These are phyloP conservation scores for Mus pahari DNA, from an alignment of 2,113 vertebrate genomes.

Conservation along the genomic window DNA sequence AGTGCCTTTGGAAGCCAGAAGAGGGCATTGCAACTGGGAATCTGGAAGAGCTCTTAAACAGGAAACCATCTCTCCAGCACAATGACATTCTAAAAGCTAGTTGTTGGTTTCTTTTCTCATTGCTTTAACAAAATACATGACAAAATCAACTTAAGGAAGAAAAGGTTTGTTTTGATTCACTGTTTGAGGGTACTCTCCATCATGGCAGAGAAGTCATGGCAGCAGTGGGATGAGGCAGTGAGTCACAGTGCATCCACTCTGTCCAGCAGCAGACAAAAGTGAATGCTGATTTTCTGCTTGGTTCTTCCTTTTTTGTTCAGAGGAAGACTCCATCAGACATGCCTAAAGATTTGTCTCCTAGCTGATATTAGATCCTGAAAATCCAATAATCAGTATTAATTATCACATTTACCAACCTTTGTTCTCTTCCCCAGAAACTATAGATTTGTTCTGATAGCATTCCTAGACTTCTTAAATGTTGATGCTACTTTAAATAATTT, in stretches of 20 bases:
- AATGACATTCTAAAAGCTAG: not conserved
- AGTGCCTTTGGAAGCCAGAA: too few species aligned
- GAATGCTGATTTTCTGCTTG: not conserved
- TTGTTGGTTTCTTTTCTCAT: not conserved
- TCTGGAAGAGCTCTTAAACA: not conserved
- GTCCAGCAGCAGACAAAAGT: not conserved
- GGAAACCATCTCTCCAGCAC: not conserved
- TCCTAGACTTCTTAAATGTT: slow-evolving; percentile 6
- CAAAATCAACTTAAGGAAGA: not conserved
- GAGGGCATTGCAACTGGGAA: not conserved
- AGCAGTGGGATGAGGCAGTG: too few species aligned
- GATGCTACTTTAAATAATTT: not conserved
- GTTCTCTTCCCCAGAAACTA: not conserved
- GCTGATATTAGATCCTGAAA: not conserved
- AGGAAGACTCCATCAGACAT: not conserved
- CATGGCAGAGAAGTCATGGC: not conserved
- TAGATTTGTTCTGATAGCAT: slow-evolving; percentile 13
- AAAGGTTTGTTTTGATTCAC: not conserved
- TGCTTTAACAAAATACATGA: not conserved
- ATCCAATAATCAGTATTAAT: not conserved
- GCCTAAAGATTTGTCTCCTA: not conserved
- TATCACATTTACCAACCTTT: not conserved
- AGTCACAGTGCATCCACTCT: not conserved
- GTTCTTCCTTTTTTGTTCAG: not conserved
- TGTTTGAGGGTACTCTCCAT: not conserved